phyloP scores from a whole-genome alignment of 2,113 vertebrate species.

The Tetrax tetrax region DNA sequence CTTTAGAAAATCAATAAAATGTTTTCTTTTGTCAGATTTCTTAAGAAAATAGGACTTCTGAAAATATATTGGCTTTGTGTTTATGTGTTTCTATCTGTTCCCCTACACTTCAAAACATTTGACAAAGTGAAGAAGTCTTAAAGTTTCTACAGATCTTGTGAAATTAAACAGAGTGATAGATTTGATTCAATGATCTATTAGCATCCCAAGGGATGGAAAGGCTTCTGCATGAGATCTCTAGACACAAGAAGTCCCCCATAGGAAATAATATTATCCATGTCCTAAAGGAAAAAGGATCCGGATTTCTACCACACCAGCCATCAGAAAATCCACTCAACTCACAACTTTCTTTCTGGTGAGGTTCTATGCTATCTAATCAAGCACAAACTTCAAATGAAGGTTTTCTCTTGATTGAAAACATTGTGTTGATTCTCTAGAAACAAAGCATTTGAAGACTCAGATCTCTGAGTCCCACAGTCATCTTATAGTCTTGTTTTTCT shows the following conservation, averaged over 20 bases:
- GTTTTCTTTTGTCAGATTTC: background rate
- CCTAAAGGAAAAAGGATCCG: background rate
- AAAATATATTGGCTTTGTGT: background rate
- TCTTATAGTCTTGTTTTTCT: background rate
- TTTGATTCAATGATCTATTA: background rate
- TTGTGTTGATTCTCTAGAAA: background rate
- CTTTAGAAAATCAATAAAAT: background rate
- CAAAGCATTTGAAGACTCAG: background rate
- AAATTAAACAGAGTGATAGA: background rate
- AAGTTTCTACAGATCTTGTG: background rate
- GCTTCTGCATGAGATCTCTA: background rate
- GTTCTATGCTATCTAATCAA: background rate
- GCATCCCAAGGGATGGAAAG: background rate
- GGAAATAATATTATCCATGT: background rate
- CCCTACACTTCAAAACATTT: background rate
- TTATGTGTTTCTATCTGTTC: background rate
- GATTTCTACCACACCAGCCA: background rate
- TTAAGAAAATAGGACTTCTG: background rate
- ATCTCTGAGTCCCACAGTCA: background rate
- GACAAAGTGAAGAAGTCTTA: background rate
- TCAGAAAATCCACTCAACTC: background rate
- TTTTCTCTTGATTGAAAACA: background rate
- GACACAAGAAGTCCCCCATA: fast-evolving
- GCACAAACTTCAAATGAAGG: background rate
- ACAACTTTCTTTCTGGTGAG: background rate